Evolutionary conservation across 2,797 vertebrate genomes (phyloP).

Genomic region (Myoxocephalus aenaeus): DNA sequence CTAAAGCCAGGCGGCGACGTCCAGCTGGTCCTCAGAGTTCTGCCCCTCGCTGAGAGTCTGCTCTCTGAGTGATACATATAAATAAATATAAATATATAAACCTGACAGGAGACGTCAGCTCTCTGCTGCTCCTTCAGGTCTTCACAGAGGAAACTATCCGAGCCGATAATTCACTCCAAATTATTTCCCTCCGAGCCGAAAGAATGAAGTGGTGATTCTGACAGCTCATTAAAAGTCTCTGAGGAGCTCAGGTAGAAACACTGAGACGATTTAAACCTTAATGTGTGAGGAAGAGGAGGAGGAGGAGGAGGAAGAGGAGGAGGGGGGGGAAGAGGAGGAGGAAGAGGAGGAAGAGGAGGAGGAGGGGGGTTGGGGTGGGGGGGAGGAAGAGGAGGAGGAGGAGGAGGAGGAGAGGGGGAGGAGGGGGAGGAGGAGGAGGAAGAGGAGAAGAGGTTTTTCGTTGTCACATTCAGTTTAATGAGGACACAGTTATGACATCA

Average conservation of each 20-base stretch:
- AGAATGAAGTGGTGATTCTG: constrained; percentile 23
- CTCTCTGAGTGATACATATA: not conserved
- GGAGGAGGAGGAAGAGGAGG: not conserved
- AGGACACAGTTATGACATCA: not conserved
- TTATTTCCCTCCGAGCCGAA: not conserved
- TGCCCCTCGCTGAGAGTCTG: not conserved
- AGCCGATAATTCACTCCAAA: not conserved
- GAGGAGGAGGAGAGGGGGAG: too few relatives aligned
- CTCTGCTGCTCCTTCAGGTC: not conserved
- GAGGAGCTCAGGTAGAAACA: constrained; percentile 5
- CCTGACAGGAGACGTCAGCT: not conserved
- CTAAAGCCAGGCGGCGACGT: too few relatives aligned
- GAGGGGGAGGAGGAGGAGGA: too few relatives aligned
- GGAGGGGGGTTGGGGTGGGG: too few relatives aligned
- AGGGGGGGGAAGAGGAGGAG: not conserved
- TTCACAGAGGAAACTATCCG: not conserved
- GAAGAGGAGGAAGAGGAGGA: not conserved
- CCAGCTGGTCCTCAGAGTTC: not conserved
- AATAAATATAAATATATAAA: not conserved
- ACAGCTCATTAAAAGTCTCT: constrained; percentile 46
- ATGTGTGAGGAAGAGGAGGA: too few relatives aligned
- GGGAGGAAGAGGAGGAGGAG: too few relatives aligned
- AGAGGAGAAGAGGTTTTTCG: too few relatives aligned
- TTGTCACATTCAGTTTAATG: not conserved
- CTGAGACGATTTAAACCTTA: not conserved